Conservation (phyloP, 1,140 invertebrate species). For the Zaprionus gabonicus region DNA sequence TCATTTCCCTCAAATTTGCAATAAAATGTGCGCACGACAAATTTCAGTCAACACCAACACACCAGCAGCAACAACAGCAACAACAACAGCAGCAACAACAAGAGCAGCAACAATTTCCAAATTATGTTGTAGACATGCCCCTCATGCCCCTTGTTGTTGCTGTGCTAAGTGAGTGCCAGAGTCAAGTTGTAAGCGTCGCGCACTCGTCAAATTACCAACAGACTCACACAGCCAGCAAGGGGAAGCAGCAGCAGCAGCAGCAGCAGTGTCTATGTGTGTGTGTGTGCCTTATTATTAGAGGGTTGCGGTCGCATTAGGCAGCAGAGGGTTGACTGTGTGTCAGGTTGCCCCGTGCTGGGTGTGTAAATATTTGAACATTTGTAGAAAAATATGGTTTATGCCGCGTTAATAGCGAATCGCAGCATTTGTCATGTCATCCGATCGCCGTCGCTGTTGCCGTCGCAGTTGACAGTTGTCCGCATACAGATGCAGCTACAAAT, state of each 20-base stretch:
- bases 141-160: background rate
- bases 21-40: constrained; percentile 64
- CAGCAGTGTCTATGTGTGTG: background rate
- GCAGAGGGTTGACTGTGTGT: background rate
- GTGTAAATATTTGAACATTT: constrained; percentile 82
- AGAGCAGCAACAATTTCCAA: constrained; percentile 32
- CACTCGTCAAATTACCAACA: constrained; percentile 72
- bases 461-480: constrained; percentile 59
- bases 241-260: constrained; percentile 1
- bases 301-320: constrained; percentile 45
- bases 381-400: constrained; percentile 80
- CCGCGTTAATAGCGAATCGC: constrained; percentile 61
- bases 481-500: constrained; percentile 17
- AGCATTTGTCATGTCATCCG: constrained; percentile 66
- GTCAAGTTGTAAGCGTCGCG: constrained; percentile 70
- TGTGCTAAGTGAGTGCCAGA: constrained; percentile 68
- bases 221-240: background rate
- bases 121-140: constrained; percentile 46
- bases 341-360: constrained; percentile 32
- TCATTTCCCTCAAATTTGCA: constrained; percentile 54
- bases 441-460: constrained; percentile 31
- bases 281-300: constrained; percentile 36
- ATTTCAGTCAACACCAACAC: constrained; percentile 60
- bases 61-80: constrained; percentile 24
- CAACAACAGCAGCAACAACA: constrained; percentile 25